phyloP scores from a whole-genome alignment of 2,797 vertebrate genomes.

The Fringilla coelebs region DNA sequence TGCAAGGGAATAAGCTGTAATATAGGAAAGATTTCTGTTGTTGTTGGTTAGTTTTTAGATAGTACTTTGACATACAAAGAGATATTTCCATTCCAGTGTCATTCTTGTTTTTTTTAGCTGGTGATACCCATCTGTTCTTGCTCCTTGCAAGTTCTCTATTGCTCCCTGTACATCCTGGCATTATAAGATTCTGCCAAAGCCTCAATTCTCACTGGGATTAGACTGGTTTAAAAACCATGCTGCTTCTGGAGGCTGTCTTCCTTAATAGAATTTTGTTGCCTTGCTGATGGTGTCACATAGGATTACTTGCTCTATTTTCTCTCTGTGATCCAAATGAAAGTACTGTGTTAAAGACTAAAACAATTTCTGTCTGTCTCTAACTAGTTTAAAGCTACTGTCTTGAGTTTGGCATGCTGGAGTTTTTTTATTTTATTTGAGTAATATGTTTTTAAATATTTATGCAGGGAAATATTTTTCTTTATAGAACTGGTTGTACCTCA shows the following conservation, averaged over 20 bases:
- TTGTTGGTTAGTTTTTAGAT: neutral
- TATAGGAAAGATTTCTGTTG: neutral
- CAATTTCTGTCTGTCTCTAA: neutral
- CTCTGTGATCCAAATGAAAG: neutral
- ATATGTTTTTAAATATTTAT: neutral
- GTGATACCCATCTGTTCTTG: neutral
- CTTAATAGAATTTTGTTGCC: neutral
- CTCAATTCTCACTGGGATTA: neutral
- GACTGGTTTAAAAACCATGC: neutral
- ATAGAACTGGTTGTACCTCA: neutral
- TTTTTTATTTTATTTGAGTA: neutral
- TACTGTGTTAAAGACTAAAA: neutral
- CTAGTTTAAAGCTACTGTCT: neutral
- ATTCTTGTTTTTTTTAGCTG: neutral
- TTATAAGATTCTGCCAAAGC: neutral
- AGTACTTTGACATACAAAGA: neutral
- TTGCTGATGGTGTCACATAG: neutral
- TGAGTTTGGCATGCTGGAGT: neutral
- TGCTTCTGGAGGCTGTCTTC: neutral
- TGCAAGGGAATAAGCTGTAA: neutral
- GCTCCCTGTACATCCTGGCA: neutral
- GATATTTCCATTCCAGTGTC: neutral
- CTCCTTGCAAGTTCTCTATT: neutral
- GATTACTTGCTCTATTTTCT: neutral
- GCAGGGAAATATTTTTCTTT: neutral